Conservation (phyloP, 2,113 vertebrate genomes). For the Dicentrarchus labrax region DNA sequence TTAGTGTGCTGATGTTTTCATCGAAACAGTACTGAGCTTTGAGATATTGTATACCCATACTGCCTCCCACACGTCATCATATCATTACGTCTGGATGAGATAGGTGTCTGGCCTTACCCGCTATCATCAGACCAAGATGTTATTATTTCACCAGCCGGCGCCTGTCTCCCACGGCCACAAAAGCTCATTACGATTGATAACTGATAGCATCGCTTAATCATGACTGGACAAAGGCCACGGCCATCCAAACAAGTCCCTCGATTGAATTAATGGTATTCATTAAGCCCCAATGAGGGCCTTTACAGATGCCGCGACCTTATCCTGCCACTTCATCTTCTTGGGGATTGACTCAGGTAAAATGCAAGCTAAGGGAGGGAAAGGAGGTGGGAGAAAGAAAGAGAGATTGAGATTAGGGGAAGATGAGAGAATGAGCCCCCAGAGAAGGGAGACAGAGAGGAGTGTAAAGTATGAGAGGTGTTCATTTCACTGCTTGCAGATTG, state of each 20-base stretch:
- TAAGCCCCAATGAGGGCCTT: slow-evolving; percentile 78
- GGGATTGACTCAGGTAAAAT: slow-evolving; percentile 71
- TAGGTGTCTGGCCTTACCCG: slow-evolving; percentile 47
- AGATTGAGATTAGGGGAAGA: slow-evolving; percentile 57
- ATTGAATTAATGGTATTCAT: slow-evolving; percentile 86
- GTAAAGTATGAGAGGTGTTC: slow-evolving; percentile 55
- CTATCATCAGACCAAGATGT: slow-evolving; percentile 65
- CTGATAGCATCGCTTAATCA: slow-evolving; percentile 82
- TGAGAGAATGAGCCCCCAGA: slow-evolving; percentile 53
- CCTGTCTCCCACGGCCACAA: slow-evolving; percentile 66
- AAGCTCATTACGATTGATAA: slow-evolving; percentile 85
- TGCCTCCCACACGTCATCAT: slow-evolving; percentile 18
- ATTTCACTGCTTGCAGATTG: slow-evolving; percentile 45
- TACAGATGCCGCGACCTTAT: slow-evolving; percentile 79
- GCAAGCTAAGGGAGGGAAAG: slow-evolving; percentile 21
- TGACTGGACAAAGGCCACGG: slow-evolving; percentile 79
- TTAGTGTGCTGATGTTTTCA: slow-evolving; percentile 23
- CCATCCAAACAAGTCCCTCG: slow-evolving; percentile 76
- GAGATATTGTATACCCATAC: slow-evolving; percentile 13
- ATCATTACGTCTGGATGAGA: slow-evolving; percentile 53
- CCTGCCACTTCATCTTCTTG: slow-evolving; percentile 75
- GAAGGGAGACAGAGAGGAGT: slow-evolving; percentile 9
- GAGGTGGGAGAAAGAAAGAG: background rate
- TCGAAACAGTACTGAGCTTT: slow-evolving; percentile 14
- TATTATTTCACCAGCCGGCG: slow-evolving; percentile 70